Evolutionary conservation across 2,888 invertebrate species (phyloP).

Genomic region (Lepidochitona cinerea): DNA sequence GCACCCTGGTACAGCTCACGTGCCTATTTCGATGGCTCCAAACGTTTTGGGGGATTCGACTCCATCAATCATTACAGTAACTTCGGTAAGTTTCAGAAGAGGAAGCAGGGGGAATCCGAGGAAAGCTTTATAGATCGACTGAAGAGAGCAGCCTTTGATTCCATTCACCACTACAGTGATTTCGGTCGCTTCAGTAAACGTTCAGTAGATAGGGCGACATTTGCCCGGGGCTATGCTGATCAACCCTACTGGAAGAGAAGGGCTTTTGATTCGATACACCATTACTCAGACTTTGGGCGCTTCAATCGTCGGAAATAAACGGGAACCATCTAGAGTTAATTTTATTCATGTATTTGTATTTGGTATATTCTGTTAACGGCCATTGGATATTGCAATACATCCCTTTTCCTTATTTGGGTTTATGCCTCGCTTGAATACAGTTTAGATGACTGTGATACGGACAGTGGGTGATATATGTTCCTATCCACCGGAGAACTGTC

Average conservation of each 20-base stretch:
- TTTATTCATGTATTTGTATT: no score
- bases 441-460: no score
- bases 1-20: neutral
- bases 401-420: no score
- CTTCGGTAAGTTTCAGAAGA: neutral
- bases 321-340: no score
- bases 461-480: no score
- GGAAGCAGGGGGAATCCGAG: neutral
- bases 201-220: neutral
- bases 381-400: no score
- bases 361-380: no score
- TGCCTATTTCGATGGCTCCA: neutral
- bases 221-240: neutral
- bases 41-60: neutral
- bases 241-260: neutral
- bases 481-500: no score
- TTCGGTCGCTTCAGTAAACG: neutral
- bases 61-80: constrained; percentile 1
- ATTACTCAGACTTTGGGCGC: neutral
- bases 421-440: no score
- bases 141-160: neutral
- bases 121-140: neutral
- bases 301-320: neutral
- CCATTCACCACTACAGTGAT: neutral
- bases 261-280: neutral